Evolutionary conservation across 2,113 vertebrate species (phyloP).

Genomic region (Pangasianodon hypophthalmus): DNA sequence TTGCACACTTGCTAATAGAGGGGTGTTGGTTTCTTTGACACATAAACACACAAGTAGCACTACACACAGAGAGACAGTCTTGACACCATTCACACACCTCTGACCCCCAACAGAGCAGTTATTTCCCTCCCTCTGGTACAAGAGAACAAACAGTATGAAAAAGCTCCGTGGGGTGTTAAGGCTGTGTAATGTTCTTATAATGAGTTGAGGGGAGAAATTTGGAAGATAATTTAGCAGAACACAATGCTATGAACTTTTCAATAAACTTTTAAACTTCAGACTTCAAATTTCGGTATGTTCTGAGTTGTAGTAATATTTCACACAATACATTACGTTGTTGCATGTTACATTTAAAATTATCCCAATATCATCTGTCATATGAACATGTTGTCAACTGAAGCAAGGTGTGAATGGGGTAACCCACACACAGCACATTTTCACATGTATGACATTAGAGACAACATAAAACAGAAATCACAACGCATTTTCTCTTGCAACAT

Average conservation of each 20-base stretch:
- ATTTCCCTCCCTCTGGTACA: neutral
- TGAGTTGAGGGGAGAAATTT: neutral
- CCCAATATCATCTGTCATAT: neutral
- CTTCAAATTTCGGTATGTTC: neutral
- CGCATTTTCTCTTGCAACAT: neutral
- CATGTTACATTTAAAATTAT: neutral
- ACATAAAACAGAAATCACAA: neutral
- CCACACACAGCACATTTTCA: neutral
- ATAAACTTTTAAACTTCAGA: slow-evolving; percentile 21
- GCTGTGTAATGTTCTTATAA: neutral
- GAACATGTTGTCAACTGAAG: neutral
- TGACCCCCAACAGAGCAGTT: neutral
- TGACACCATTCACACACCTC: slow-evolving; percentile 6
- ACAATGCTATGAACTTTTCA: neutral
- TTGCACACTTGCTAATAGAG: slow-evolving; percentile 5
- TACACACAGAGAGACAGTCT: neutral
- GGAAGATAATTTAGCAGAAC: neutral
- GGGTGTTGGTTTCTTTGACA: slow-evolving; percentile 21
- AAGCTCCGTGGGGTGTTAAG: neutral
- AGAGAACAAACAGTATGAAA: neutral
- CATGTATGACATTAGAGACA: neutral
- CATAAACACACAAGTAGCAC: neutral
- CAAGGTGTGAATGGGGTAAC: neutral
- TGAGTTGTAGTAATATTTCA: neutral
- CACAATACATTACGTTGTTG: neutral